These are phyloP conservation scores for Turnix velox DNA, from an alignment of 2,113 vertebrate species.

Conservation along the genomic window DNA sequence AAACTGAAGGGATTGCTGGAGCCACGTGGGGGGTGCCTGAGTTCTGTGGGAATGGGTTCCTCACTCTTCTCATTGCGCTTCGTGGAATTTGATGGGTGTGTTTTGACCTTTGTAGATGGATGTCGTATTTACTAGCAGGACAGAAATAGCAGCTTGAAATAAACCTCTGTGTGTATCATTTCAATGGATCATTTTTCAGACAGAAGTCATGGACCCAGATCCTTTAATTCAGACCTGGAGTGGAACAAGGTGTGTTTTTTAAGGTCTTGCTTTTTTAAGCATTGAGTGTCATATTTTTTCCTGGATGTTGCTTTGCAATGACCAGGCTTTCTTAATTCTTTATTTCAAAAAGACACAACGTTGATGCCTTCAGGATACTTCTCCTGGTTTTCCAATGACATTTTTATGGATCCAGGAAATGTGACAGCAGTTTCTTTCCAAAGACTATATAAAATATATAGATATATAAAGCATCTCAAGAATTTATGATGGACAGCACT, in stretches of 20 bases:
- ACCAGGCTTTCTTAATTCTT: neutral
- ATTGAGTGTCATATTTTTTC: neutral
- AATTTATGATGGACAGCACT: neutral
- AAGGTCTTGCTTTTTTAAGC: neutral
- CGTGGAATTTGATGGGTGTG: fast-evolving
- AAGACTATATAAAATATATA: neutral
- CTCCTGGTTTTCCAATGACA: neutral
- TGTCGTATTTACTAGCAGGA: neutral
- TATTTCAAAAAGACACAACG: neutral
- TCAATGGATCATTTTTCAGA: neutral
- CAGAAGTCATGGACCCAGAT: neutral
- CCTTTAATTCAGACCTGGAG: neutral
- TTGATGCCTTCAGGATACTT: neutral
- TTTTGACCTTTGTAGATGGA: neutral
- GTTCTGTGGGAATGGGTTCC: neutral
- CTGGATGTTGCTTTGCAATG: neutral
- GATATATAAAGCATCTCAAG: neutral
- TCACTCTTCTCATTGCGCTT: neutral
- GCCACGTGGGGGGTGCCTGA: fast-evolving
- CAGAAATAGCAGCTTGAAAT: neutral
- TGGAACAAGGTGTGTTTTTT: neutral
- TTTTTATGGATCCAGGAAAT: neutral
- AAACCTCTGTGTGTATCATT: neutral
- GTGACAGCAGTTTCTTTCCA: neutral
- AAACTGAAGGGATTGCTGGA: neutral